Conservation (phyloP, 2,797 vertebrate species). For the Phoebastria nigripes region DNA sequence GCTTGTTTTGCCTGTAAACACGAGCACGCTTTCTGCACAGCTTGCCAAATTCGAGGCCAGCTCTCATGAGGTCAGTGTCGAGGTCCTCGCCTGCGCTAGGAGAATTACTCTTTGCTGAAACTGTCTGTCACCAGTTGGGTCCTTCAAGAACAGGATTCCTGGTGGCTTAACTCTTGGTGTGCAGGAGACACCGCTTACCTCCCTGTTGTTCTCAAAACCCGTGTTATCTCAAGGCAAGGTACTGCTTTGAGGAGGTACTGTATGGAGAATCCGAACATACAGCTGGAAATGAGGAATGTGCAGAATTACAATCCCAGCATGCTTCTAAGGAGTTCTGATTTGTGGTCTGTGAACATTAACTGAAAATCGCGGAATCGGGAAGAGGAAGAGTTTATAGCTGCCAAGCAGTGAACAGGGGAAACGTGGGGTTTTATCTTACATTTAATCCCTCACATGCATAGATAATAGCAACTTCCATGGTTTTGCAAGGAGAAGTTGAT, state of each 20-base stretch:
- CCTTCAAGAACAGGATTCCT: background rate
- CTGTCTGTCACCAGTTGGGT: background rate
- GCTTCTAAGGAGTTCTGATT: too few relatives aligned
- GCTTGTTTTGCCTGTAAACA: background rate
- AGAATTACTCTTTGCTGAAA: background rate
- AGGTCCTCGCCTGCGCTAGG: background rate
- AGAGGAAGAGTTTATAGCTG: background rate
- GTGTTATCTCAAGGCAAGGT: background rate
- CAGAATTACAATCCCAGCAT: rapidly evolving
- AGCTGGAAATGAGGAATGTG: background rate
- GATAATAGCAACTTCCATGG: background rate
- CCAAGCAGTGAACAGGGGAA: background rate
- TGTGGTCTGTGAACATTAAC: background rate
- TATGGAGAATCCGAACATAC: background rate
- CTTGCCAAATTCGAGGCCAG: background rate
- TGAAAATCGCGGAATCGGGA: background rate
- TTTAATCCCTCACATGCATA: background rate
- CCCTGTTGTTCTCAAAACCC: too few relatives aligned
- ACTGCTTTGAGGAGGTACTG: background rate
- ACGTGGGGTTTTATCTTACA: background rate
- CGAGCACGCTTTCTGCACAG: background rate
- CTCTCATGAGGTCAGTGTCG: background rate
- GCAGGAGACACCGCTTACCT: rapidly evolving
- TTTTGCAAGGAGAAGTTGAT: background rate
- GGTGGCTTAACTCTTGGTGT: background rate